Evolutionary conservation across 2,113 vertebrate species (phyloP).

Genomic region (Gulo gulo): DNA sequence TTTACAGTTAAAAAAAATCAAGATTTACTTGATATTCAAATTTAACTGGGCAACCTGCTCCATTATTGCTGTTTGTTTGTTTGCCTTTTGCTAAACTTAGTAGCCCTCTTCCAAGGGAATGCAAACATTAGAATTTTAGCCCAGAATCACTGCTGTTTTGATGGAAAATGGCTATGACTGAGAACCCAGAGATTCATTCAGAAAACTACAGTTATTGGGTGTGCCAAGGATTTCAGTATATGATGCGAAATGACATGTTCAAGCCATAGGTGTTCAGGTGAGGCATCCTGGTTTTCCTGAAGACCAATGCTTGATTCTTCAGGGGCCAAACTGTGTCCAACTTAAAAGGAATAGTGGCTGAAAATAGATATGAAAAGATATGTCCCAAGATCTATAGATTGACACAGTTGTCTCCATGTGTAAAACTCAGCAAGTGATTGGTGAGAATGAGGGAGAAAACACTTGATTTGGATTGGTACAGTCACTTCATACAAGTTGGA

Average conservation of each 20-base stretch:
- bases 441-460: neutral
- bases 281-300: neutral
- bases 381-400: neutral
- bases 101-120: neutral
- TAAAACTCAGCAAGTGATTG: neutral
- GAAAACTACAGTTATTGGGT: neutral
- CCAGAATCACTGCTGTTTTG: neutral
- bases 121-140: neutral
- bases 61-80: neutral
- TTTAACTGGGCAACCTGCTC: neutral
- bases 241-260: neutral
- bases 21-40: neutral
- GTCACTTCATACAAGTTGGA: neutral
- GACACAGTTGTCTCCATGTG: neutral
- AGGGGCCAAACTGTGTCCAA: neutral
- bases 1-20: neutral
- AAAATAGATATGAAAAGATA: neutral
- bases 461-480: neutral
- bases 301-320: neutral
- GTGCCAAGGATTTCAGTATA: neutral
- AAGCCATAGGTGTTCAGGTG: neutral
- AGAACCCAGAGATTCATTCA: neutral
- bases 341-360: neutral
- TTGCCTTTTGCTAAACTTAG: neutral
- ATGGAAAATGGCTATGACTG: neutral